Conservation (phyloP, 2,888 invertebrate genomes). For the Pogonocherus hispidulus region DNA sequence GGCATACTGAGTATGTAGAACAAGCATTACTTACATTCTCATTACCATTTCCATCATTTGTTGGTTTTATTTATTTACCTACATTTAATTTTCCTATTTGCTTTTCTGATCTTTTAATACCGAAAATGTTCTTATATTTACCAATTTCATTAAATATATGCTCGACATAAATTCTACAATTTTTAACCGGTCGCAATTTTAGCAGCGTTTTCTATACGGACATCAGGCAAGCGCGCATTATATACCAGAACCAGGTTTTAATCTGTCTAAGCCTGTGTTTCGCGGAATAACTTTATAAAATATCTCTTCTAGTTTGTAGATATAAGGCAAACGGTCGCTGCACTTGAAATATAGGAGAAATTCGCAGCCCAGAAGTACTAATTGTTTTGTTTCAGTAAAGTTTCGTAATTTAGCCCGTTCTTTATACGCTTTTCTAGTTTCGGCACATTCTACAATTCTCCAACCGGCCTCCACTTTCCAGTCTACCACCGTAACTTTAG, state of each 20-base stretch:
- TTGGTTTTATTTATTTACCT: too few relatives aligned
- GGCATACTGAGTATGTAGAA: too few relatives aligned
- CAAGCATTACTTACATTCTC: too few relatives aligned
- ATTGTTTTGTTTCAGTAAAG: conserved; percentile 26
- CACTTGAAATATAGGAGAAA: conserved; percentile 26
- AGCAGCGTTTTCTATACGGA: not conserved
- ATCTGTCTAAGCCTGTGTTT: conserved; percentile 1
- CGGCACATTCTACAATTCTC: conserved; percentile 6
- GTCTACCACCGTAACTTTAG: conserved; percentile 10
- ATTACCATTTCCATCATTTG: too few relatives aligned
- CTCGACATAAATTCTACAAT: too few relatives aligned
- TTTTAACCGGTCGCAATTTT: not conserved
- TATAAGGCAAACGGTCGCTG: conserved; percentile 21
- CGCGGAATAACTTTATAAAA: conserved; percentile 15
- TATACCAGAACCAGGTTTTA: conserved; percentile 6
- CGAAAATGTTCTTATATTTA: too few relatives aligned
- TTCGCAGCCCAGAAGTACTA: conserved; percentile 8
- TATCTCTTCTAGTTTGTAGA: conserved; percentile 16
- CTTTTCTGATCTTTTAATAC: too few relatives aligned
- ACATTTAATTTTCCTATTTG: too few relatives aligned
- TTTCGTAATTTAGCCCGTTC: conserved; percentile 27
- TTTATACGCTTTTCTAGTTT: conserved; percentile 25
- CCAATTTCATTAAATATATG: too few relatives aligned
- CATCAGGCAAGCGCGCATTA: not conserved
- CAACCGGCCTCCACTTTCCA: not conserved